Evolutionary conservation across 2,888 invertebrate genomes (phyloP), one percentile per base, ranked within the genome.

Genomic region (Tuta absoluta): DNA sequence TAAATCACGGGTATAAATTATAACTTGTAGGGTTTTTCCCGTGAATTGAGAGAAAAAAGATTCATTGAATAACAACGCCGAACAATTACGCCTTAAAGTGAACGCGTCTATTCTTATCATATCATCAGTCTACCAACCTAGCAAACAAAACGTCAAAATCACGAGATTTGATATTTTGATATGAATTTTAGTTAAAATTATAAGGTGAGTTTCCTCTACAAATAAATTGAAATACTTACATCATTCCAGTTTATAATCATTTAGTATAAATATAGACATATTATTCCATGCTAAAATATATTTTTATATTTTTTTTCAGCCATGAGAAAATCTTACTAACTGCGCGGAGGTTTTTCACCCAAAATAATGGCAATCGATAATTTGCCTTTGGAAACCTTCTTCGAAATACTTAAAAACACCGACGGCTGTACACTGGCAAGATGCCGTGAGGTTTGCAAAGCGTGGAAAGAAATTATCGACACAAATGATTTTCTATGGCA

Each of bases 371-470:
- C 75, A 41, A 75, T 79, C 57, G 69, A 80, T 49, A 72, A 72
- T 63, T 72, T 90, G 33, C 89, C 89, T 1, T 38, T 85, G 19
- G 89, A 90, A 75, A 79, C 80, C n/a, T 78, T 89, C 19, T 68
- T 83, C 23, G 85, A 87, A 73, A 85, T 90, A 69, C 71, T 90
- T 8, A 71, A 73, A 19, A 74, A 78, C 65, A 75, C 78, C 1
- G 84, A 89, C 62, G 89, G 89, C 12, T 66, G 68, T 14, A 82
- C 84, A 1, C 64, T 89, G 1, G 85, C 83, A 28, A 77, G 71
- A 67, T 87, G 86, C 68, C 78, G 88, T 2, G 71, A 84, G 68
- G 87, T 89, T 0, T 85, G 85, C 66, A 85, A 73, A 69, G 69
- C 72, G 64, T 89, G 88, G 89, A 80, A 78, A 67, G 82, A 81